Evolutionary conservation across 2,113 vertebrate species (phyloP).

Genomic region (Empidonax alnorum): DNA sequence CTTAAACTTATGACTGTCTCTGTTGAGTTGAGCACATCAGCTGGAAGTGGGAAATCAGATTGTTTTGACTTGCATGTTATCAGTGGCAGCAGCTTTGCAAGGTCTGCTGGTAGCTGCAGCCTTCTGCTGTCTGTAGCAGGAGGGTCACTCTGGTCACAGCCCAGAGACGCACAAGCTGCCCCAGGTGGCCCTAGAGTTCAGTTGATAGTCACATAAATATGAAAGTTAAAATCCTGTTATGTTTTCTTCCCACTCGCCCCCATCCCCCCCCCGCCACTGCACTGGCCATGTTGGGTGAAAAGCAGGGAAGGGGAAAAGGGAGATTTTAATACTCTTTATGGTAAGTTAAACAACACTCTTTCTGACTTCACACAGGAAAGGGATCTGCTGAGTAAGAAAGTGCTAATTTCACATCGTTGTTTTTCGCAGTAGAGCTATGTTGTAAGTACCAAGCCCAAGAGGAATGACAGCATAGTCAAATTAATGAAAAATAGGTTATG

Average conservation of each 20-base stretch:
- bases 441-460: neutral
- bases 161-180: neutral
- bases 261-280: neutral
- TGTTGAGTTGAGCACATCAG: neutral
- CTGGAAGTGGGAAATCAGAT: neutral
- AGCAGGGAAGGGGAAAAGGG: neutral
- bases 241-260: neutral
- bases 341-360: neutral
- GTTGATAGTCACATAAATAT: neutral
- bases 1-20: neutral
- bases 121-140: rapidly evolving
- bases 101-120: neutral
- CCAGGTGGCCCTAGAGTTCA: neutral
- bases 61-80: neutral
- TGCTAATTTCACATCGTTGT: neutral
- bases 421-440: rapidly evolving
- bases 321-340: neutral
- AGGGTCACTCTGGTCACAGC: neutral
- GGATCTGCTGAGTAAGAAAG: conserved; percentile 54
- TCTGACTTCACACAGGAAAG: conserved; percentile 12
- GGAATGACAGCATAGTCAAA: neutral
- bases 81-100: neutral
- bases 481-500: conserved; percentile 62
- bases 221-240: neutral
- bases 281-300: neutral